phyloP scores from a whole-genome alignment of 2,888 invertebrate species.

The Atethmia centrago region DNA sequence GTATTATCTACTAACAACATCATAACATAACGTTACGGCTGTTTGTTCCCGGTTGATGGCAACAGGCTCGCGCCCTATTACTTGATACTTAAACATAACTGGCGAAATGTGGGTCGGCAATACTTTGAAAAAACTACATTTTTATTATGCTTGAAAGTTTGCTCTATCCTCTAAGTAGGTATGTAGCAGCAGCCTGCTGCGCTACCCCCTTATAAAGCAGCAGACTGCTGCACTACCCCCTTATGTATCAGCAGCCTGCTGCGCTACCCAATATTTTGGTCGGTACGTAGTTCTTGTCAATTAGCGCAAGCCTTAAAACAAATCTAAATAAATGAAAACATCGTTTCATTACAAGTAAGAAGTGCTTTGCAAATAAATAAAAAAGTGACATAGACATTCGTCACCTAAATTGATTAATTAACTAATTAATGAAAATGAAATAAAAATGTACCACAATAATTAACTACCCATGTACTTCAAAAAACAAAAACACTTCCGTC shows the following conservation, averaged over 20 bases:
- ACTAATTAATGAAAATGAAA: not conserved
- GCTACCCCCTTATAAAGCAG: too few species aligned
- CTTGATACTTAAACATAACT: not conserved
- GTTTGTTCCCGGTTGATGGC: not conserved
- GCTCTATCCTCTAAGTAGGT: too few species aligned
- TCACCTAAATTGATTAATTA: not conserved
- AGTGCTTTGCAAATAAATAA: too few species aligned
- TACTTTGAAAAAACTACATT: not conserved
- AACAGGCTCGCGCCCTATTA: not conserved
- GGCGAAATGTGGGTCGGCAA: not conserved
- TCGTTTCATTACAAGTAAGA: too few species aligned
- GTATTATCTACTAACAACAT: too few species aligned
- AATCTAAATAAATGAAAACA: too few species aligned
- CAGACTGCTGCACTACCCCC: too few species aligned
- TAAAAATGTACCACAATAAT: conserved; percentile 11
- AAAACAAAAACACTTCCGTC: not conserved
- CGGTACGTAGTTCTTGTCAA: too few species aligned
- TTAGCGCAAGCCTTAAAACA: too few species aligned
- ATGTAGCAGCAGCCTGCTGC: too few species aligned
- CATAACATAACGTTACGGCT: not conserved
- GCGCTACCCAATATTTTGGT: too few species aligned
- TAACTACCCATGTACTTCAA: not conserved
- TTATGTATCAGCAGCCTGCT: too few species aligned
- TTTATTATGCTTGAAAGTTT: not conserved
- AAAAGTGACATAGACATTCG: not conserved